These are phyloP conservation scores for Vidua macroura DNA, from an alignment of 2,113 vertebrate genomes.

Conservation along the genomic window DNA sequence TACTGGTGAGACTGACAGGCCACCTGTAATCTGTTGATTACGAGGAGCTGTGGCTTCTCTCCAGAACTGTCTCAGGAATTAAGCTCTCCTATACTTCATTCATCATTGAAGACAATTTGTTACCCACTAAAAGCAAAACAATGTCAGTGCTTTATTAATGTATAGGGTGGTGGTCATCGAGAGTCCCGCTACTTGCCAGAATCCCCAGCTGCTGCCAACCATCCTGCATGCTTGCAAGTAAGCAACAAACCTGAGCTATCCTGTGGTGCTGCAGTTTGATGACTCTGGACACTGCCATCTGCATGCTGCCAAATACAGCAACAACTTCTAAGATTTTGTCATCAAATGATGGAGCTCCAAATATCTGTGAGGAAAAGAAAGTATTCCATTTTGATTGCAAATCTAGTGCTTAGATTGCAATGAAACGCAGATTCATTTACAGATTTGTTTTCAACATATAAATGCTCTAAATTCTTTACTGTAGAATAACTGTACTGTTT, in stretches of 20 bases:
- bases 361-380: slow-evolving; percentile 81
- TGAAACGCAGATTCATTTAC: background rate
- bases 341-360: slow-evolving; percentile 94
- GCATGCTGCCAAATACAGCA: slow-evolving; percentile 96
- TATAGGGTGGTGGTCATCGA: background rate
- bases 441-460: background rate
- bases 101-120: background rate
- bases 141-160: background rate
- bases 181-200: background rate
- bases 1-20: background rate
- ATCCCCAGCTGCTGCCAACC: background rate
- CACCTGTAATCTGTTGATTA: background rate
- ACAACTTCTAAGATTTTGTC: slow-evolving; percentile 98
- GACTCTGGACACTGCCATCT: slow-evolving; percentile 97
- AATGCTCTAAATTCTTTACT: background rate
- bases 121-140: background rate
- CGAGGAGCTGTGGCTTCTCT: background rate
- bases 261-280: slow-evolving; percentile 97
- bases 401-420: background rate
- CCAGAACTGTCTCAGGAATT: background rate
- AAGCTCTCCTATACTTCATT: slow-evolving; percentile 6
- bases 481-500: background rate
- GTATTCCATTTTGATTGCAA: background rate
- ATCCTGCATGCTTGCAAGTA: background rate
- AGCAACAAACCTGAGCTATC: slow-evolving; percentile 88